Evolutionary conservation across 2,797 vertebrate species (phyloP).

Genomic region (Sebastes miniatus): DNA sequence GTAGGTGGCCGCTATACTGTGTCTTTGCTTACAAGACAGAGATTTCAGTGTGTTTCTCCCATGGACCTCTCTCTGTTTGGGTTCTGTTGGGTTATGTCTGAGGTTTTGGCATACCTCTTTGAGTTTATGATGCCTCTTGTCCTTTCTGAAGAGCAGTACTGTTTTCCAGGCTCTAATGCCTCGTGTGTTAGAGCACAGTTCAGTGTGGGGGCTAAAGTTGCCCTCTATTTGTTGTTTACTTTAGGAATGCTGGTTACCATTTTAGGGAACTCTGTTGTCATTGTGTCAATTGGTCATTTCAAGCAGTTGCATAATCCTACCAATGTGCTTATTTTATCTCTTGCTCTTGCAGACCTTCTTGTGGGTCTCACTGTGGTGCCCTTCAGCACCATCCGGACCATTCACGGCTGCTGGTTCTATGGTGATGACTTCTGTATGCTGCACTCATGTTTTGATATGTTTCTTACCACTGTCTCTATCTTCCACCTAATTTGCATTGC

Average conservation of each 20-base stretch:
- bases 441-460: constrained; percentile 78
- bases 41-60: background rate
- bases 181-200: background rate
- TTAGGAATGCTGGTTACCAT: constrained; percentile 4
- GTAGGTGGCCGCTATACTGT: background rate
- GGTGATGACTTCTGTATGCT: constrained; percentile 76
- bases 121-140: background rate
- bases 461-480: constrained; percentile 78
- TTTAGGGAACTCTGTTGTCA: constrained; percentile 78
- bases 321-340: constrained; percentile 82
- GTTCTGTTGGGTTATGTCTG: background rate
- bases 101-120: background rate
- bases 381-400: constrained; percentile 72
- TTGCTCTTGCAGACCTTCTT: constrained; percentile 55
- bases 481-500: constrained; percentile 83
- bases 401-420: constrained; percentile 82
- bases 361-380: constrained; percentile 72
- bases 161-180: constrained; percentile 10
- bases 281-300: constrained; percentile 81
- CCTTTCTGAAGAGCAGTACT: background rate
- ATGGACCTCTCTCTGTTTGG: background rate
- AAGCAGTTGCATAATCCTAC: constrained; percentile 83
- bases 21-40: background rate
- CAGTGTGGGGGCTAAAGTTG: background rate
- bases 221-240: constrained; percentile 2